Base-by-base conservation (phyloP, 2,888 invertebrate genomes). In the Smittia sp. region DNA sequence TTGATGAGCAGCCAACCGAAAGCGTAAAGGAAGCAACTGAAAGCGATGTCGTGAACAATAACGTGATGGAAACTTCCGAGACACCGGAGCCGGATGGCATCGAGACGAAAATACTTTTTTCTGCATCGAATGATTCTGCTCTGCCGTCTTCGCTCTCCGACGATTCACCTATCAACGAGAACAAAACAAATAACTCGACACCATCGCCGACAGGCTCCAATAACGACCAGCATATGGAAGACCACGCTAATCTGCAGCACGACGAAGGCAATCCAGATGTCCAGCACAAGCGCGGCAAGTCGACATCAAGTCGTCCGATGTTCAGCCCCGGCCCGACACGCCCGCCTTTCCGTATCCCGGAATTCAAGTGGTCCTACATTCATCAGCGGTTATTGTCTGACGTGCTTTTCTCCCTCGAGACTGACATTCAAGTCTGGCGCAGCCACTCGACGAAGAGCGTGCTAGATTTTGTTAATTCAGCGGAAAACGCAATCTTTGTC, bases 281-380 rank as follows among this genome's bases (percentile, higher is more conserved):
- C 11, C 73, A 73, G 7, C 39, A 74, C 25, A 87, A 87, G 79
- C 84, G 87, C 58, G 84, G 88, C 38, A 84, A 91, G 83, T 84
- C 86, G 69, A 85, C 86, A 76, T 89, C 89, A 78, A 87, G 88
- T 18, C 87, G 94, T 74, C 94, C 95, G 73, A 94, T 96, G 92
- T 96, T 96, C 82, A 95, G 94, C 78, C 93, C 96, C 75, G 94
- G 95, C 3, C 93, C 95, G 41, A 93, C 95, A 74, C 87, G 94
- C 77, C 96, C 96, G 22, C 96, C 98, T 1, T 99, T 99, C 84
- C 88, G 99, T 77, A 99, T 99, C 81, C 99, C 99, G 24, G 99
- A 99, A 84, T 99, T 99, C 85, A 93, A 96, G 78, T 99, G 99
- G 99, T 99, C 98, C 1, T 94, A 95, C 82, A 95, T 99, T 77